These are phyloP conservation scores for Adineta ricciae DNA, from an alignment of 2,888 invertebrate species.

Conservation along the genomic window DNA sequence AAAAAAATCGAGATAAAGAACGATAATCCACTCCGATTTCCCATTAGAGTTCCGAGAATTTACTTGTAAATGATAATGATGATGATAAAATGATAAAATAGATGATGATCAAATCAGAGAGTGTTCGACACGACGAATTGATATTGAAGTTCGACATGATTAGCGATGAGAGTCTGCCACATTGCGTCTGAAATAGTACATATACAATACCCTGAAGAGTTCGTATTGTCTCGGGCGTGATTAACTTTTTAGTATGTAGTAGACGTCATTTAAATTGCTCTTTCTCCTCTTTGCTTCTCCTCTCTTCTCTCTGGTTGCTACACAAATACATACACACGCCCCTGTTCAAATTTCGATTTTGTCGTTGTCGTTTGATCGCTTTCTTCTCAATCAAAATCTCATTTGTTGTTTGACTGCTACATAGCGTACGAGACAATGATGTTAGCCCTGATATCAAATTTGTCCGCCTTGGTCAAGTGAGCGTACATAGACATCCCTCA, in stretches of 20 bases:
- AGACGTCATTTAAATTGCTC: constrained; percentile 15
- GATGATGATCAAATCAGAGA: neutral
- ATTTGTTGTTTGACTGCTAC: neutral
- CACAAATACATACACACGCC: neutral
- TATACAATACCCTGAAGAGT: neutral
- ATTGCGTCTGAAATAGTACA: neutral
- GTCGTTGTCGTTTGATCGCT: constrained; percentile 10
- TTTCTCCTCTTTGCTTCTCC: neutral
- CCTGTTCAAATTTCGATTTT: constrained; percentile 15
- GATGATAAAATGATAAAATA: neutral
- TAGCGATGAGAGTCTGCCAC: neutral
- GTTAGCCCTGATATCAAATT: neutral
- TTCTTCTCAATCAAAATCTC: constrained; percentile 15
- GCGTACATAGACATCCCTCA: neutral
- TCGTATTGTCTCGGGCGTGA: constrained; percentile 3
- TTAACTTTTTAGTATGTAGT: constrained; percentile 1
- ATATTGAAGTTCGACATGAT: constrained; percentile 5
- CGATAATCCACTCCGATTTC: neutral
- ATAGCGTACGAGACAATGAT: neutral
- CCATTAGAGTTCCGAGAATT: neutral
- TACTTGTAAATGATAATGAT: constrained; percentile 5
- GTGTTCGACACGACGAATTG: neutral
- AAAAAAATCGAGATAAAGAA: neutral
- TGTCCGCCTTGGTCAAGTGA: constrained; percentile 7
- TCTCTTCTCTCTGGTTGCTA: neutral